phyloP scores from a whole-genome alignment of 2,888 invertebrate genomes.

The Cephus nigrinus region DNA sequence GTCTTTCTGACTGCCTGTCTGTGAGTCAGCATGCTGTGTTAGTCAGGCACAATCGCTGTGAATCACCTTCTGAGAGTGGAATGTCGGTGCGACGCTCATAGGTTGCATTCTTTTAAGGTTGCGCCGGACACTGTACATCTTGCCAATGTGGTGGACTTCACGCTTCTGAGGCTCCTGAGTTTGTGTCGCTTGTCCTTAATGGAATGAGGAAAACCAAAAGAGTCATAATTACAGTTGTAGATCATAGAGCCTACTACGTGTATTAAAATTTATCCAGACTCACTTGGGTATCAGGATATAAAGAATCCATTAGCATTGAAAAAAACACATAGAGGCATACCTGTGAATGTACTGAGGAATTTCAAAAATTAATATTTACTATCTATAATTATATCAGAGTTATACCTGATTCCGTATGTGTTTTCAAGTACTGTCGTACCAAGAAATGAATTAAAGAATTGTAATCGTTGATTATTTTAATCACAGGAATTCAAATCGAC shows the following conservation, averaged over 20 bases:
- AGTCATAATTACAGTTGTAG: not conserved
- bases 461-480: not conserved
- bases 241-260: not conserved
- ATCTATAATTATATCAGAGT: not conserved
- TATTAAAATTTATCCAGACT: not conserved
- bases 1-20: not conserved
- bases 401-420: not conserved
- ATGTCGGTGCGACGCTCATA: conserved; percentile 16
- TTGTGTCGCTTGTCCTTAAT: not conserved
- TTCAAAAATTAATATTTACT: not conserved
- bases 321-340: not conserved
- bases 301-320: not conserved
- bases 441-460: not conserved
- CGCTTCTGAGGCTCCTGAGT: not conserved
- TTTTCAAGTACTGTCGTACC: not conserved
- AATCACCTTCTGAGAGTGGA: conserved; percentile 21
- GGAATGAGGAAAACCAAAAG: not conserved
- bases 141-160: not conserved
- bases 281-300: not conserved
- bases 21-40: not conserved
- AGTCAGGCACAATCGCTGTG: conserved; percentile 15
- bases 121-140: not conserved
- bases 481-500: not conserved
- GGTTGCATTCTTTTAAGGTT: conserved; percentile 17
- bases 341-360: not conserved